These are phyloP conservation scores for Rhinatrema bivittatum DNA, from an alignment of 2,797 vertebrate genomes.

Conservation along the genomic window DNA sequence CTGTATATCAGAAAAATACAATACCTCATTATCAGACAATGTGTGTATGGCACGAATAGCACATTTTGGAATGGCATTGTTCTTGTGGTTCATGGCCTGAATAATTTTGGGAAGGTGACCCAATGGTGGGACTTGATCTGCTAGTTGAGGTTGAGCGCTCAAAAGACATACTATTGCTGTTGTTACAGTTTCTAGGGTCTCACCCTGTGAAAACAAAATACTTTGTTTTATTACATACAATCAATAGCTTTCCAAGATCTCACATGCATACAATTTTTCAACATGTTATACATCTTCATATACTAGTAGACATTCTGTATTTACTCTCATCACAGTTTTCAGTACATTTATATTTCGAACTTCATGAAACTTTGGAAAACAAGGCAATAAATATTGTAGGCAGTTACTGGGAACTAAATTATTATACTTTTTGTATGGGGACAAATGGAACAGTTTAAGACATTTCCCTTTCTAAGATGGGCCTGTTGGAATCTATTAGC, in stretches of 20 bases:
- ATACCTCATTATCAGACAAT: conserved; percentile 91
- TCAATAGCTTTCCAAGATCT: not conserved
- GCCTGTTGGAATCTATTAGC: no score
- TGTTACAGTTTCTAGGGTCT: conserved; percentile 90
- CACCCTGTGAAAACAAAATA: conserved; percentile 63
- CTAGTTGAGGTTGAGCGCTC: conserved; percentile 83
- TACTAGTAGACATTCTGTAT: no score
- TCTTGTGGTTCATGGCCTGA: conserved; percentile 89
- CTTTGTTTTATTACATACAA: not conserved
- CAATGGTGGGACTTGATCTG: conserved; percentile 94
- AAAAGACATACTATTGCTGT: conserved; percentile 92
- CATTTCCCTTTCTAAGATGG: no score
- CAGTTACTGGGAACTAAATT: no score
- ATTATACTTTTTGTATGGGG: no score
- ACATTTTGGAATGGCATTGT: conserved; percentile 90
- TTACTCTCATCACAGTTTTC: no score
- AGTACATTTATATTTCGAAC: no score
- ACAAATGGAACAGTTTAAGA: no score
- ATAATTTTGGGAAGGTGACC: conserved; percentile 91
- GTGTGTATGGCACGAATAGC: conserved; percentile 90
- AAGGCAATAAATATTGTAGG: no score
- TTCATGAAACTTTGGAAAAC: no score
- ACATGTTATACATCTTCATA: no score
- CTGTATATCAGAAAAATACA: not conserved
- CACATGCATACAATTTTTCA: not conserved